phyloP scores from a whole-genome alignment of 2,888 invertebrate genomes.

The Idaea aversata region DNA sequence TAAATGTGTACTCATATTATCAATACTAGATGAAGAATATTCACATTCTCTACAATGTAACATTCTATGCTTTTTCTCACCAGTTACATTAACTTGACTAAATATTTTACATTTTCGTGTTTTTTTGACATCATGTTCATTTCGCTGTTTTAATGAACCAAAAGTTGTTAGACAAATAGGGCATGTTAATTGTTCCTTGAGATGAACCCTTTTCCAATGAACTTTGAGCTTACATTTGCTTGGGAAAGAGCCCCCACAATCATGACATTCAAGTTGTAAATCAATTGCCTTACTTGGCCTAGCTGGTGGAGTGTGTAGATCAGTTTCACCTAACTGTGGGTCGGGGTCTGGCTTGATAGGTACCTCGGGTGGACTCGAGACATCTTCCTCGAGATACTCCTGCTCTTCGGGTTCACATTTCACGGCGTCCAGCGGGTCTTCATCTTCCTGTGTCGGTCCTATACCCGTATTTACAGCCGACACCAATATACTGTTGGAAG shows the following conservation, averaged over 20 bases:
- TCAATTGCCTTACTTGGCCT: conserved; percentile 33
- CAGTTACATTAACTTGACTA: conserved; percentile 19
- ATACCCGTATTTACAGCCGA: conserved; percentile 14
- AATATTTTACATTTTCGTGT: conserved; percentile 20
- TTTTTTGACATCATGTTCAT: conserved; percentile 39
- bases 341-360: conserved; percentile 13
- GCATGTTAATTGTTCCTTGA: conserved; percentile 35
- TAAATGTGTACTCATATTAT: conserved; percentile 51
- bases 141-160: conserved; percentile 44
- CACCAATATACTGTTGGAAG: conserved; percentile 45
- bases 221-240: conserved; percentile 46
- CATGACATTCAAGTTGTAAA: conserved; percentile 31
- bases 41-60: conserved; percentile 45
- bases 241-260: conserved; percentile 40
- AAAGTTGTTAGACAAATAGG: conserved; percentile 40
- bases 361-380: conserved; percentile 13
- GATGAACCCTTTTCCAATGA: conserved; percentile 44
- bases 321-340: conserved; percentile 8
- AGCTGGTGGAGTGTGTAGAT: neutral
- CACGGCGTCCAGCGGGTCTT: conserved; percentile 15
- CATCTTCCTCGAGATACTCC: neutral
- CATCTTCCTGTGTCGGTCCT: conserved; percentile 12
- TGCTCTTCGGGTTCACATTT: neutral
- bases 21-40: conserved; percentile 46
- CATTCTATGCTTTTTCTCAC: conserved; percentile 20